phyloP scores from a whole-genome alignment of 2,113 vertebrate genomes.

The Gasterosteus aculeatus region DNA sequence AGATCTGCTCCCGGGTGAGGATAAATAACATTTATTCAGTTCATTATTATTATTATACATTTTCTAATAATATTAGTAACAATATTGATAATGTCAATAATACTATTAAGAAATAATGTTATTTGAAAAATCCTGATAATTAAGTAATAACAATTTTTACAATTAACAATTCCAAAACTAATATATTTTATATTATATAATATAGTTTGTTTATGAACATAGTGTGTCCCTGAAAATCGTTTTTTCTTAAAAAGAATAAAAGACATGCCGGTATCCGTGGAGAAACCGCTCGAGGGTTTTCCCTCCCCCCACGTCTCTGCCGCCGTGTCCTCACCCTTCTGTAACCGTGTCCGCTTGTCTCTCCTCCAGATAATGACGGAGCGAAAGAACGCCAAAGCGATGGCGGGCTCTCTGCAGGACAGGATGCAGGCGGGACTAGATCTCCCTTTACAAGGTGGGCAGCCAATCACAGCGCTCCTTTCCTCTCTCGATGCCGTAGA shows the following conservation, averaged over 20 bases:
- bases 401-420: conserved; percentile 89
- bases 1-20: conserved; percentile 97
- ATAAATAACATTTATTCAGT: neutral
- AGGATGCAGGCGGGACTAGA: conserved; percentile 86
- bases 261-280: conserved; percentile 38
- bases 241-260: neutral
- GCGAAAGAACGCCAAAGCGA: conserved; percentile 95
- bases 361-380: conserved; percentile 94
- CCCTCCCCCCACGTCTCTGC: too few relatives aligned
- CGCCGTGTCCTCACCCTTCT: conserved; percentile 27
- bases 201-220: neutral
- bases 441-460: conserved; percentile 92
- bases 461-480: neutral
- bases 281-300: conserved; percentile 38
- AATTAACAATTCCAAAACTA: too few relatives aligned
- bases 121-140: too few relatives aligned
- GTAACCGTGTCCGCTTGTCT: neutral
- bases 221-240: conserved; percentile 2
- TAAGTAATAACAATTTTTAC: too few relatives aligned
- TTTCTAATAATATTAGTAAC: neutral
- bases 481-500: neutral
- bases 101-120: neutral
- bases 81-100: neutral
- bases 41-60: neutral
- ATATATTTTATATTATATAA: too few relatives aligned